Base-by-base conservation (phyloP, 2,888 invertebrate species). In the Cataglyphis livida region DNA sequence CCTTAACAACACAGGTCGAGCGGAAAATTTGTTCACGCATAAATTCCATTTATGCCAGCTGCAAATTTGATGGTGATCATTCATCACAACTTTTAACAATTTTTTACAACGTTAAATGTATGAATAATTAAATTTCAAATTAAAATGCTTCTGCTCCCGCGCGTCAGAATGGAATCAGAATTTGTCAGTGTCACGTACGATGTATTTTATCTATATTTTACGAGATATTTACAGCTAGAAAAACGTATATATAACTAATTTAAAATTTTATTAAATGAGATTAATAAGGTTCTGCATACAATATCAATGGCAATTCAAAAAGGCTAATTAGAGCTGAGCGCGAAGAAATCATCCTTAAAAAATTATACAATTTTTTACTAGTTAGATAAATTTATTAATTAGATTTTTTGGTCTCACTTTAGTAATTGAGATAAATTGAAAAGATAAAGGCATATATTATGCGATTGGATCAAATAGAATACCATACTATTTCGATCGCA, bases 81-180 rank as follows among this genome's bases (percentile, higher is more conserved):
- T 75, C 54, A 12, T 75, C 75, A 76, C 28, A 38, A 38, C 66
- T 76, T 51, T 66, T 66, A 76, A 76, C 25, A 51, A 74, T 62
- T 66, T 75, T 75, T 75, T 38, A 66, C 51, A 65, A 38, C n/a
- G 9, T 51, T 65, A 51, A 65, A 65, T 51, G 66, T 28, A 38
- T 38, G n/a, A 28, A 3, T 76, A n/a, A 76, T 76, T 66, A 66
- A 66, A 66, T 38, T 38, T 66, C 25, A 12, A 76, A 76, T 76
- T 76, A 76, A 76, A 76, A 54, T 38, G 66, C 35, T 65, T 65
- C 48, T 66, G 38, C 18, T 66, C 0, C 2, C 51, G 38, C 38
- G 25, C 10, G 28, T 51, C 51, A 66, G 9, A 28, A 44, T n/a
- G 38, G 51, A 66, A 76, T 66, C 35, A 51, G 12, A 65, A 75